Evolutionary conservation across 2,797 vertebrate genomes (phyloP).

Genomic region (Falco novaeseelandiae): DNA sequence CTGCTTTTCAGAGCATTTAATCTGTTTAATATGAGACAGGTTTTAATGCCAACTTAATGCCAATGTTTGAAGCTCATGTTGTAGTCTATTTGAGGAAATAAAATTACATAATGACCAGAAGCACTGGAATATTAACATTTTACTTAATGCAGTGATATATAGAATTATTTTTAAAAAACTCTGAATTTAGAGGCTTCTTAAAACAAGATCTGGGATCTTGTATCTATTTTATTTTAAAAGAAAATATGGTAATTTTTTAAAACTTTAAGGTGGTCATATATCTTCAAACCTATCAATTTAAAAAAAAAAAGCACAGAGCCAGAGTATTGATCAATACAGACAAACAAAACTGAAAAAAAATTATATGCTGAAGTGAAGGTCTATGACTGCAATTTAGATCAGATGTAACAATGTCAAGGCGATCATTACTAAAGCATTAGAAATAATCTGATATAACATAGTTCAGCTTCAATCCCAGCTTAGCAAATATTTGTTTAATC

Average conservation of each 20-base stretch:
- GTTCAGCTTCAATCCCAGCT: neutral
- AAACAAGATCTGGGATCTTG: neutral
- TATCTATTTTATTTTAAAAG: neutral
- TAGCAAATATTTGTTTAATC: neutral
- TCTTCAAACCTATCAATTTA: neutral
- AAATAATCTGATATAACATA: neutral
- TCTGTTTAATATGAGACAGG: neutral
- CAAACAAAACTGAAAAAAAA: neutral
- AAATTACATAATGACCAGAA: neutral
- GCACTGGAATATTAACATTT: neutral
- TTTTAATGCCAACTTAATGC: neutral
- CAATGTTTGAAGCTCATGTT: neutral
- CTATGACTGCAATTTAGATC: neutral
- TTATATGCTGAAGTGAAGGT: neutral
- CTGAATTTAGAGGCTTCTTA: neutral
- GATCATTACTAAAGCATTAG: neutral
- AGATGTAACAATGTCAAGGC: neutral
- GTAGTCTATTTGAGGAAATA: neutral
- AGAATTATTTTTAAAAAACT: neutral
- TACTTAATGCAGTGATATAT: neutral
- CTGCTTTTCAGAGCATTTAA: neutral
- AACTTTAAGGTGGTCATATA: neutral
- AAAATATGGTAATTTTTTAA: neutral
- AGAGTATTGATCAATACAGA: neutral
- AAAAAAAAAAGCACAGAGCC: neutral